Evolutionary conservation across 2,113 vertebrate species (phyloP).

Genomic region (Fukomys damarensis): DNA sequence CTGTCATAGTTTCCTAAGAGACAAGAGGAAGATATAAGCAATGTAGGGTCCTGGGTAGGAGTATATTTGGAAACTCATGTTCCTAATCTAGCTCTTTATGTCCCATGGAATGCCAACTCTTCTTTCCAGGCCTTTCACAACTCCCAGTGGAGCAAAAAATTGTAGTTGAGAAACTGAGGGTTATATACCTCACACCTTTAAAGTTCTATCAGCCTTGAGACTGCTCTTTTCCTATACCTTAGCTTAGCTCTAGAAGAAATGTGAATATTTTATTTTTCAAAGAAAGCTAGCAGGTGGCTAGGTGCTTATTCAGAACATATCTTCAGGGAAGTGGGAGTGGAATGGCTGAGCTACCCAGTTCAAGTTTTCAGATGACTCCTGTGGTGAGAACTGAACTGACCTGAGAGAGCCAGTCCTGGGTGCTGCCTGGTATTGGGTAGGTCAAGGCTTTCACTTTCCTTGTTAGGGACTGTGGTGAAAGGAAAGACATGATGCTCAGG

Average conservation of each 20-base stretch:
- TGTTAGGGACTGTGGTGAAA: background rate
- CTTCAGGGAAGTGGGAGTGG: background rate
- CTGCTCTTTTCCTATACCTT: background rate
- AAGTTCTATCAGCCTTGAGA: background rate
- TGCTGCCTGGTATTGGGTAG: background rate
- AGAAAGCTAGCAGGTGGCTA: background rate
- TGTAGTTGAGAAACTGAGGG: background rate
- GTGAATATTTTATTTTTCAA: background rate
- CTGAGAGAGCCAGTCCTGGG: background rate
- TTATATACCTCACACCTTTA: background rate
- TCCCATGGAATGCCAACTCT: background rate
- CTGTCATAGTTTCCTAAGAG: background rate
- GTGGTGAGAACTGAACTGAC: background rate
- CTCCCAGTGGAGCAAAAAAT: background rate
- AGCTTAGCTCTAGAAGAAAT: background rate
- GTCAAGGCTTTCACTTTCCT: background rate
- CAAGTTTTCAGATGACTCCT: constrained; percentile 27
- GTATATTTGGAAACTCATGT: background rate
- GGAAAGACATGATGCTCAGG: background rate
- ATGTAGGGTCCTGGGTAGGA: background rate
- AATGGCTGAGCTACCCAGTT: constrained; percentile 3
- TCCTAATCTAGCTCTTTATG: background rate
- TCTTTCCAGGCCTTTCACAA: background rate
- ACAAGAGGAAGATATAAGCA: background rate
- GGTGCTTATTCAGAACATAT: constrained; percentile 46